Percentiles rank a stretch among this genome's conserved stretches.
Conservation (phyloP, 2,888 invertebrate species). For the Podotricha telesiphe region DNA sequence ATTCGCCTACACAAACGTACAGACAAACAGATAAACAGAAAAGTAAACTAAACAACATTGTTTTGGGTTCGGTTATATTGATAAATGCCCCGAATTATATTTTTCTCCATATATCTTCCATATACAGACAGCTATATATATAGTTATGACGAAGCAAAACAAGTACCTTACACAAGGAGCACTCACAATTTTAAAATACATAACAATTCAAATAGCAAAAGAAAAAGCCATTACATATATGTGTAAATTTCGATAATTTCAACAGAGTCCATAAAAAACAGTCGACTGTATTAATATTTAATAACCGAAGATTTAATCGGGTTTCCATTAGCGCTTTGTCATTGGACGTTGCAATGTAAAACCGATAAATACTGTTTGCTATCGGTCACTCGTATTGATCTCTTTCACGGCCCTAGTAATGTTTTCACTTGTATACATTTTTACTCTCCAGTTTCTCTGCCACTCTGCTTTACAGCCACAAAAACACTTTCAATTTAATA, state of each 20-base stretch:
- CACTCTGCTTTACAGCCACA: not conserved
- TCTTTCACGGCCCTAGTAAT: not conserved
- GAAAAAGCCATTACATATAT: not conserved
- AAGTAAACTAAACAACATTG: too few relatives aligned
- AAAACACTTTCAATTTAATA: too few relatives aligned
- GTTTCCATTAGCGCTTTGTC: constrained; percentile 14
- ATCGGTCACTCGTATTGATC: constrained; percentile 16
- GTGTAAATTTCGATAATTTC: not conserved
- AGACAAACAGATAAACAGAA: too few relatives aligned
- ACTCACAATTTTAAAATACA: too few relatives aligned
- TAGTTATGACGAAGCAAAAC: too few relatives aligned
- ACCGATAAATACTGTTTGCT: constrained; percentile 21
- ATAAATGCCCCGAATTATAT: too few relatives aligned
- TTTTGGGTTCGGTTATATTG: too few relatives aligned
- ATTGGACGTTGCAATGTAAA: constrained; percentile 16
- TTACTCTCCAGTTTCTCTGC: not conserved
- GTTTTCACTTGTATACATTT: not conserved
- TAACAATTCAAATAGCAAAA: not conserved
- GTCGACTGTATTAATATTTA: not conserved
- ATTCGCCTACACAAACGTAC: too few relatives aligned
- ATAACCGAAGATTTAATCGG: constrained; percentile 13
- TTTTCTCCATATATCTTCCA: too few relatives aligned
- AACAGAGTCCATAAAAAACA: not conserved
- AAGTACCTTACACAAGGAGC: too few relatives aligned
- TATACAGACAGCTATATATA: too few relatives aligned